A percentile compares a stretch with the other conserved stretches of the same genome.
phyloP scores from a whole-genome alignment of 1,140 invertebrate species.

The Drosophila kohkoa region DNA sequence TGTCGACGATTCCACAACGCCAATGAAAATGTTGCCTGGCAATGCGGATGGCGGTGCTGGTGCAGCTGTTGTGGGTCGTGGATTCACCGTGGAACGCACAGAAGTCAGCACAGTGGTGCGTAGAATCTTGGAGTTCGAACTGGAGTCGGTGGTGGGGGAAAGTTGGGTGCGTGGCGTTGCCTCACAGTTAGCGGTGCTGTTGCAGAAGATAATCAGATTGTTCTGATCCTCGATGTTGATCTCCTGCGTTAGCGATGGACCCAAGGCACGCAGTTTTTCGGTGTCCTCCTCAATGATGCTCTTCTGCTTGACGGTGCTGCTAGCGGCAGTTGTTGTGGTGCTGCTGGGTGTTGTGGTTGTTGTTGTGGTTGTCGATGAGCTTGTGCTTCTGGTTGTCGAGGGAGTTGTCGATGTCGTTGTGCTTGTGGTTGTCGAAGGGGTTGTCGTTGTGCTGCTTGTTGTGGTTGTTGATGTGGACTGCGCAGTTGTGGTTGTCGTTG shows the following conservation, averaged over 20 bases:
- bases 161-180: constrained; percentile 53
- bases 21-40: constrained; percentile 49
- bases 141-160: constrained; percentile 63
- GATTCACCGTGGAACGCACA: constrained; percentile 73
- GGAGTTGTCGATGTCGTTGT: constrained; percentile 37
- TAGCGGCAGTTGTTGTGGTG: constrained; percentile 10
- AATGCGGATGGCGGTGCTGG: neutral
- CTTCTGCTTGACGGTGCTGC: constrained; percentile 36
- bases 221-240: constrained; percentile 77
- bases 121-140: constrained; percentile 62
- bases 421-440: constrained; percentile 16
- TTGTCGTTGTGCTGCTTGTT: constrained; percentile 39
- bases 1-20: constrained; percentile 63
- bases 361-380: constrained; percentile 22
- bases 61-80: constrained; percentile 47
- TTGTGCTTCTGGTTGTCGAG: constrained; percentile 27
- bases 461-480: constrained; percentile 49
- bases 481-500: constrained; percentile 42
- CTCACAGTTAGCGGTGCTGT: constrained; percentile 65
- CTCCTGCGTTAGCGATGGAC: constrained; percentile 67
- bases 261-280: constrained; percentile 65
- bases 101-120: constrained; percentile 73
- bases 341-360: constrained; percentile 20
- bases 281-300: constrained; percentile 70
- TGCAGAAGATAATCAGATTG: constrained; percentile 79